Evolutionary conservation across 2,113 vertebrate species (phyloP).

Genomic region (Ceyx margarethae): DNA sequence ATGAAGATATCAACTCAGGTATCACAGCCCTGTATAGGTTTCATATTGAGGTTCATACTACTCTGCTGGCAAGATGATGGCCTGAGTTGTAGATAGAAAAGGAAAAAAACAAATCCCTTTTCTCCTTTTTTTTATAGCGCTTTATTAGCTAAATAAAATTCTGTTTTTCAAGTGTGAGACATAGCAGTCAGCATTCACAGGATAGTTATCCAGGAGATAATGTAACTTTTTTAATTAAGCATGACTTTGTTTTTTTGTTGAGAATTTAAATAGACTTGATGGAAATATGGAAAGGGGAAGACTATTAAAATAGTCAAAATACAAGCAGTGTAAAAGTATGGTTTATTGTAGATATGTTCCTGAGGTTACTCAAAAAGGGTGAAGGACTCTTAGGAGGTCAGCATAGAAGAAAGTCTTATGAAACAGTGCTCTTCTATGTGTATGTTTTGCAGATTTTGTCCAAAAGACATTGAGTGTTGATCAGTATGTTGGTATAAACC

Average conservation of each 20-base stretch:
- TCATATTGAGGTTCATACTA: neutral
- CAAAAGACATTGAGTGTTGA: neutral
- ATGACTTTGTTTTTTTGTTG: neutral
- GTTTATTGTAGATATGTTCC: neutral
- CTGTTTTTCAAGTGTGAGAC: neutral
- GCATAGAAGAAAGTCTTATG: neutral
- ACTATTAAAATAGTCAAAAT: neutral
- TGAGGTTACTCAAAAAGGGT: neutral
- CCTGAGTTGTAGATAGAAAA: neutral
- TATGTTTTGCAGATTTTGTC: neutral
- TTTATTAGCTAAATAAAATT: neutral
- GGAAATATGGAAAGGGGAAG: neutral
- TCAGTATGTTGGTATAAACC: neutral
- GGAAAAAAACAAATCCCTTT: neutral
- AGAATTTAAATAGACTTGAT: neutral
- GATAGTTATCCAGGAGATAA: neutral
- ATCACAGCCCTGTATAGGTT: neutral
- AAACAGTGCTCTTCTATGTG: neutral
- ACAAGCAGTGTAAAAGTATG: neutral
- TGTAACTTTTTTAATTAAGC: neutral
- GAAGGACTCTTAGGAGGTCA: neutral
- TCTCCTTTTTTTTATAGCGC: neutral
- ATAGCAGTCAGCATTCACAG: neutral
- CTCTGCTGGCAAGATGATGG: neutral
- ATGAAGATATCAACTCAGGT: conserved; percentile 83